phyloP scores from a whole-genome alignment of 2,797 vertebrate genomes.

The Notolabrus celidotus region DNA sequence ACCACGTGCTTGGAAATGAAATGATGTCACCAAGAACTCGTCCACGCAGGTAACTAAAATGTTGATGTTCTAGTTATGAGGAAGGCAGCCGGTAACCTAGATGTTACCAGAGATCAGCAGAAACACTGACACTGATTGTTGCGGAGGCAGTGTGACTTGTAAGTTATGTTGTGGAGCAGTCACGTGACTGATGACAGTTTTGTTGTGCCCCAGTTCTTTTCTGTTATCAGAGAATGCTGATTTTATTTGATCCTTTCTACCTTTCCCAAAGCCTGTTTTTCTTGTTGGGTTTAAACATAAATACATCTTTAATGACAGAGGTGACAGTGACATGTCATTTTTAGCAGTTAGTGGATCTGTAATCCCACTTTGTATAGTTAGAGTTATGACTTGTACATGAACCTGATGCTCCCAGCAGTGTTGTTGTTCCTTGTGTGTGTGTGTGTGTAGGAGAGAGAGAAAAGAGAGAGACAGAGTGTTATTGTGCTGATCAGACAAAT shows the following conservation, averaged over 20 bases:
- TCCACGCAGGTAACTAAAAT: constrained; percentile 91
- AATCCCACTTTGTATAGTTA: constrained; percentile 4
- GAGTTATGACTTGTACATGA: constrained; percentile 19
- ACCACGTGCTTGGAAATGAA: constrained; percentile 98
- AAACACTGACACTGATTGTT: background rate
- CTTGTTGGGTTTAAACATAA: constrained; percentile 11
- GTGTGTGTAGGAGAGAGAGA: background rate
- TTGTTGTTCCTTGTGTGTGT: constrained; percentile 28
- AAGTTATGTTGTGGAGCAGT: background rate
- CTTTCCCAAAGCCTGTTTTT: background rate
- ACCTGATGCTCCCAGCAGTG: constrained; percentile 25
- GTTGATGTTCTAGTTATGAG: constrained; percentile 5
- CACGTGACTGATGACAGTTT: background rate
- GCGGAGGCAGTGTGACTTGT: too few relatives aligned
- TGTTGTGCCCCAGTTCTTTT: background rate
- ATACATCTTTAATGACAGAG: constrained; percentile 2
- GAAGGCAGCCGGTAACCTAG: background rate
- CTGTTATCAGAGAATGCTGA: background rate
- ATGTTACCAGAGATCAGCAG: constrained; percentile 7
- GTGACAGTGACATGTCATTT: constrained; percentile 1
- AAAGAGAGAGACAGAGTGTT: constrained; percentile 33
- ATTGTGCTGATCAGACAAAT: constrained; percentile 57
- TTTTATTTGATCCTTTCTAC: background rate
- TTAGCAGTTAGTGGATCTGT: background rate
- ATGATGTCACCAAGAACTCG: constrained; percentile 98